A percentile compares a stretch with the other conserved stretches of the same genome.
These are phyloP conservation scores for Steatocranus sp. DNA, from an alignment of 2,797 vertebrate genomes.

Conservation along the genomic window DNA sequence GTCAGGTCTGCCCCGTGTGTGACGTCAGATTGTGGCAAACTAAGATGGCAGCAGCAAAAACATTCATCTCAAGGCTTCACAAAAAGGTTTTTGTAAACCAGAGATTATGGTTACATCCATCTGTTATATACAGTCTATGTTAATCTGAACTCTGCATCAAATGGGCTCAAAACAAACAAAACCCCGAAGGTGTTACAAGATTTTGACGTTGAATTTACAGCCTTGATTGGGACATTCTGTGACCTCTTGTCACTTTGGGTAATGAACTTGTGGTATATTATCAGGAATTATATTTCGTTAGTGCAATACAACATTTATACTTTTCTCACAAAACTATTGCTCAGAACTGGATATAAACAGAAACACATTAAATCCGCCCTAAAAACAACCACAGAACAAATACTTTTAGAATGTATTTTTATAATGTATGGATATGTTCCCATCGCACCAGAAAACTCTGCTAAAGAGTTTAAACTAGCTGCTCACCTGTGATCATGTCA, in stretches of 20 bases:
- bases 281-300: not conserved
- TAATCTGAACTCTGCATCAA: not conserved
- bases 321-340: not conserved
- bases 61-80: not conserved
- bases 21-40: not conserved
- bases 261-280: not conserved
- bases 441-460: not conserved
- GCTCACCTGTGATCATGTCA: not conserved
- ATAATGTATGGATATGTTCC: not conserved
- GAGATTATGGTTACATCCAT: not conserved
- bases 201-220: fast-evolving
- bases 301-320: not conserved
- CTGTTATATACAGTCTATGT: not conserved
- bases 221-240: not conserved
- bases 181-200: not conserved
- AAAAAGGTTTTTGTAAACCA: not conserved
- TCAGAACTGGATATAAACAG: not conserved
- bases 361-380: not conserved
- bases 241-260: not conserved
- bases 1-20: not conserved
- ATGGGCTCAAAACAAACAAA: not conserved
- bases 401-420: fast-evolving
- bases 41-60: not conserved
- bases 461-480: not conserved
- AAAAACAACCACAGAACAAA: not conserved